Evolutionary conservation across 2,113 vertebrate genomes (phyloP).

Genomic region (Psammodynastes pulverulentus): DNA sequence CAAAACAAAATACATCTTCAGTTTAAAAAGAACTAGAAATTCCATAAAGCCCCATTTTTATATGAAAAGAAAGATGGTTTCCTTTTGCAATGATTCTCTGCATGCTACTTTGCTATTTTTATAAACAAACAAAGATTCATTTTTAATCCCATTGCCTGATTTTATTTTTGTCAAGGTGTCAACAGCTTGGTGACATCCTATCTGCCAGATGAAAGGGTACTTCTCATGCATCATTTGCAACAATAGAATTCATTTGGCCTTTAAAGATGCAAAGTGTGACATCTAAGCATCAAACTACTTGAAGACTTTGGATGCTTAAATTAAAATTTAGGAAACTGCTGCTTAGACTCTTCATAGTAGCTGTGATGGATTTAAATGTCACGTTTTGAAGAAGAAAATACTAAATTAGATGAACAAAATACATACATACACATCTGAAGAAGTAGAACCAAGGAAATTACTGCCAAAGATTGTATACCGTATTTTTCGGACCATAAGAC

Average conservation of each 20-base stretch:
- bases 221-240: background rate
- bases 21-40: background rate
- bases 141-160: background rate
- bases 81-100: background rate
- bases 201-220: background rate
- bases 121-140: background rate
- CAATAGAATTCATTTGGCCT: background rate
- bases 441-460: background rate
- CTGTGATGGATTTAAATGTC: background rate
- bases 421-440: background rate
- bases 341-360: background rate
- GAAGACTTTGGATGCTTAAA: background rate
- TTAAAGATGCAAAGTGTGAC: background rate
- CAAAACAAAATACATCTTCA: background rate
- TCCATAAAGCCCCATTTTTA: background rate
- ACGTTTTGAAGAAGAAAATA: constrained; percentile 14
- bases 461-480: background rate
- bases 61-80: background rate
- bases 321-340: background rate
- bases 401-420: background rate
- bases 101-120: background rate
- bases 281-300: background rate
- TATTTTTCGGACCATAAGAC: too few species aligned
- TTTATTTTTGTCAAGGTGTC: constrained; percentile 17
- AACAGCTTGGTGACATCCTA: constrained; percentile 1